Base-by-base conservation (phyloP, 2,797 vertebrate genomes). In the Onychomys torridus region DNA sequence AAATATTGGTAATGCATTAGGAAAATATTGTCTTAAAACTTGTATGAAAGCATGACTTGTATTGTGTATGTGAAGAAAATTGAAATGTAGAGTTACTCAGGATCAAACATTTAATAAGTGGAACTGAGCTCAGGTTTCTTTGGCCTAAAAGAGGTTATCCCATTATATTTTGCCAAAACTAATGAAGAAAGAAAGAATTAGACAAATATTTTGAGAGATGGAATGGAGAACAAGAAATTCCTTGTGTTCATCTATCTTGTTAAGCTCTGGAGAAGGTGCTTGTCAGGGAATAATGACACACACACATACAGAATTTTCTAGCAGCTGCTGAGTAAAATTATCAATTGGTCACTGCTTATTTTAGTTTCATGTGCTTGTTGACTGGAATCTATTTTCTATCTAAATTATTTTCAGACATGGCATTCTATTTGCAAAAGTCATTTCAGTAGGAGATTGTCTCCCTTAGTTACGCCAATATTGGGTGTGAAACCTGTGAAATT, bases 371-470 rank as follows among this genome's bases (percentile, higher is more conserved):
- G 7, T 92, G 16, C 92, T 95, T 94, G 32, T 79, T 97, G 93
- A 94, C 63, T 84, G 93, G 59, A 93, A 85, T 85, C 86, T 17
- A 19, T 93, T 96, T 90, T 94, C 78, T 78, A 34, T 86, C 40
- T 96, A 71, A 92, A 67, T 96, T 85, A 93, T 92, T 96, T 95
- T 95, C 78, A 95, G 63, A 92, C 34, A 46, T 81, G 71, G 8
- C 52, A 81, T 84, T 94, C 86, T 90, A 96, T 91, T 97, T 97
- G 93, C n/a, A 84, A 59, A 82, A 19, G 92, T 90, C 83, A 77
- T 93, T 95, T 96, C 87, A 83, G 55, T 85, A 65, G 77, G 78
- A 95, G 55, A 94, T 92, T 16, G 25, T 88, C 59, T 17, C 25
- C 61, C 71, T 93, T 88, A 75, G 78, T 65, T 52, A 82, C 77